Base-by-base conservation (phyloP, 2,113 vertebrate species). In the Austrofundulus limnaeus region DNA sequence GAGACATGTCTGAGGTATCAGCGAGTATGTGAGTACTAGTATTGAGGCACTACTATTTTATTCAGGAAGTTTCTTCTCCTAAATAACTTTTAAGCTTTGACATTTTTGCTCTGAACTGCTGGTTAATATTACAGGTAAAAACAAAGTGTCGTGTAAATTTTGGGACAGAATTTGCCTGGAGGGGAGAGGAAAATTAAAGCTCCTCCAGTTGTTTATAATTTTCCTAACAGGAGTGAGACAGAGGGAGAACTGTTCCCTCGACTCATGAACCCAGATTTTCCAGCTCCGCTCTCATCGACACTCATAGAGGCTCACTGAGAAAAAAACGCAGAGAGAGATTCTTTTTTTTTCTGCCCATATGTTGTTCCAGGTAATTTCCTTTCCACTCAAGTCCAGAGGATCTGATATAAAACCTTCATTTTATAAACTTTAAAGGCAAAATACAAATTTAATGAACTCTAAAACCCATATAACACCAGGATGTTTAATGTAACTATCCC, bases 231-330 rank as follows among this genome's bases (percentile, higher is more conserved):
- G 59, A 56, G 67, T 34, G n/a, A 73, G 47, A 78, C 70, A 75
- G 48, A 75, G 37, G 11, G 12, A 8, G 76, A 66, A 54, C 34
- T 80, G 77, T 86, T 76, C 67, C n/a, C 15, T 42, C 46, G 55
- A 17, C 51, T 50, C 25, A 25, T 28, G 24, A 68, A 61, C 48
- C 56, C 70, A 75, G 53, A 80, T 61, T 84, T 86, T 84, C 70
- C 84, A 71, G 64, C 78, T 50, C 39, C 54, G 0, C 61, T 69
- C 64, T 50, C 49, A 58, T 71, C 57, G n/a, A 34, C 1, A 37
- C 78, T 65, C 64, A 84, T 77, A 61, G 73, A 37, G 57, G 55
- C 62, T 47, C 79, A 77, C 77, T 82, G 67, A 86, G 57, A 56
- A 39, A 1, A 14, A 15, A 7, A 28, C 5, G 10, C 5, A 34